A percentile compares a stretch with the other conserved stretches of the same genome.
Evolutionary conservation across 2,888 invertebrate species (phyloP).

Genomic region (Meliscaeva auricollis): DNA sequence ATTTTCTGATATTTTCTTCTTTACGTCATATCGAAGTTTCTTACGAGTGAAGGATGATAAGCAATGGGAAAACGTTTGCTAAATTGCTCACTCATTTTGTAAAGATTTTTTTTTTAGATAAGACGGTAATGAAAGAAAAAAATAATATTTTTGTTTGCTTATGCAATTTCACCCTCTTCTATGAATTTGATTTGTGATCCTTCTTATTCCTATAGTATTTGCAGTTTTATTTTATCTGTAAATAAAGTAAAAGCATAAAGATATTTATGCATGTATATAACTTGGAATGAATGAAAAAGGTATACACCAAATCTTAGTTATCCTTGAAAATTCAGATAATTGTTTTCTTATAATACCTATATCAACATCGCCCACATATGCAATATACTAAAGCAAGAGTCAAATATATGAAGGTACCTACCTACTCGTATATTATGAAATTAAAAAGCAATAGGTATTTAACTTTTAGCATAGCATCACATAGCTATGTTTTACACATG

Average conservation of each 20-base stretch:
- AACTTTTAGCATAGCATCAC: no score
- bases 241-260: background rate
- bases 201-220: background rate
- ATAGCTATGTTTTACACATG: no score
- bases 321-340: no score
- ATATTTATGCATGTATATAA: background rate
- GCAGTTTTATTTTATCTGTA: slow-evolving; percentile 3
- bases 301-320: no score
- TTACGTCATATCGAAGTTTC: slow-evolving; percentile 58
- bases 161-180: background rate
- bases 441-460: no score
- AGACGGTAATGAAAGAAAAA: slow-evolving; percentile 5
- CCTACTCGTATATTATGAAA: no score
- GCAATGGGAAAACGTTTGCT: slow-evolving; percentile 52
- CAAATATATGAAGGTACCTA: no score
- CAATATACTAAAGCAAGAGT: no score
- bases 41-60: slow-evolving; percentile 34
- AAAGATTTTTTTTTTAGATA: slow-evolving; percentile 6
- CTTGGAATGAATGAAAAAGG: no score
- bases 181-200: background rate
- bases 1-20: slow-evolving; percentile 1
- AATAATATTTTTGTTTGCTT: slow-evolving; percentile 10
- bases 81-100: slow-evolving; percentile 56
- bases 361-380: no score
- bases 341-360: no score